phyloP scores from a whole-genome alignment of 1,140 invertebrate species.

The Berghia stephanieae region DNA sequence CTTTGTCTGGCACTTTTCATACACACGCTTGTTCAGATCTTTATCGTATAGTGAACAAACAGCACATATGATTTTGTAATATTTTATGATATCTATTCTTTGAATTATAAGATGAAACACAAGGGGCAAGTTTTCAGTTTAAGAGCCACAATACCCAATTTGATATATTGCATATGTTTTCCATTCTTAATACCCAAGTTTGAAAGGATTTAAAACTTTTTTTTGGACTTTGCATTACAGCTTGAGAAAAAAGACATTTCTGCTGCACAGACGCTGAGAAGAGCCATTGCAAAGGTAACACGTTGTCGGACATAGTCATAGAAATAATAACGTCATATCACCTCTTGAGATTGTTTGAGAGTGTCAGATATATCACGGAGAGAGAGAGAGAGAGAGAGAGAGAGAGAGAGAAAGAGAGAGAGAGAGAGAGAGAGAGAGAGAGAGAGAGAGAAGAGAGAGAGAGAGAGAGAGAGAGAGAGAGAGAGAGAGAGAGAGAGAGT shows the following conservation, averaged over 20 bases:
- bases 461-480: background rate
- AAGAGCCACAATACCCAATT: background rate
- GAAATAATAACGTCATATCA: too few relatives aligned
- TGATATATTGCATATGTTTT: background rate
- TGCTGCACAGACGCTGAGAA: conserved; percentile 85
- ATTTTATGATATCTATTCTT: too few relatives aligned
- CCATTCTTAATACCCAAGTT: too few relatives aligned
- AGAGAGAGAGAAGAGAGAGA: background rate
- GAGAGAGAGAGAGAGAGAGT: background rate
- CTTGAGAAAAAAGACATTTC: conserved; percentile 78
- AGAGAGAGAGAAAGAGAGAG: background rate
- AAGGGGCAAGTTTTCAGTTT: background rate
- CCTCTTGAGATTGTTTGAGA: too few relatives aligned
- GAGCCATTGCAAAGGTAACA: conserved; percentile 72
- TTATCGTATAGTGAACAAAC: too few relatives aligned
- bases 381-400: background rate
- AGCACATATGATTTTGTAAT: too few relatives aligned
- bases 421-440: background rate
- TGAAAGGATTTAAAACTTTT: background rate
- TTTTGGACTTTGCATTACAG: conserved; percentile 69
- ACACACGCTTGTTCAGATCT: too few relatives aligned
- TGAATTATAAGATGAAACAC: too few relatives aligned
- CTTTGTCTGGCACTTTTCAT: too few relatives aligned
- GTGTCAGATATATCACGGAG: too few relatives aligned
- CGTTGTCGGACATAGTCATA: too few relatives aligned